Base-by-base conservation (phyloP, 1,140 invertebrate genomes). In the Whitmania pigra region DNA sequence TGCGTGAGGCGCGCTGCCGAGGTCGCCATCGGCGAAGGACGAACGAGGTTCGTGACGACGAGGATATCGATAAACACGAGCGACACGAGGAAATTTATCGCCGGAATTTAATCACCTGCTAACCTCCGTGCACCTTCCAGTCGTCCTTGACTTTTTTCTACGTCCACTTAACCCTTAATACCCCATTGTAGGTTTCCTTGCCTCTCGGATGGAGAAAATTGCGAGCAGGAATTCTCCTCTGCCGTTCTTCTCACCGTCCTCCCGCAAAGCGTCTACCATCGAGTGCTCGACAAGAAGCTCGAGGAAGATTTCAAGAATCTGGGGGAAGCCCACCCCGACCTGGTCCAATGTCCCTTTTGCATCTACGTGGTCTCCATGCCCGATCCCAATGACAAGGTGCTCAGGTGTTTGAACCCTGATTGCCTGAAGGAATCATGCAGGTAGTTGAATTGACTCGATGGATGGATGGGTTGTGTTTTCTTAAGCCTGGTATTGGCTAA, bases 381-480 rank as follows among this genome's bases (percentile, higher is more conserved):
- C 6, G 78, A 85, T 18, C 78, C 81, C 18, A 82, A 84, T 67
- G 85, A 88, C 75, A 87, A 86, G 78, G 78, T 88, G 5, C 88
- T 89, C 74, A 84, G 81, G 71, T 89, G 88, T 75, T 74, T 85
- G 0, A 88, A 88, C 80, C 82, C 83, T 6, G 85, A 87, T 29
- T 88, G 88, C 75, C 84, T 86, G 78, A 87, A 86, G 78, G 87
- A 87, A 74, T 84, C 86, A 0, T 89, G 87, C 78, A 81, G 87
- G 81, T 83, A 74, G 49, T 71, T 54, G 18, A 29, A n/a, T 49
- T 6, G 31, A 36, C n/a, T 36, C 31, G 17, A 27, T 13, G 72
- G 43, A 25, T 57, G 0, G 31, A 3, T 67, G 9, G 1, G 13
- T 40, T 36, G 3, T 36, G 18, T 9, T 72, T 17, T 31, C 11